These are phyloP conservation scores for Morpho deidamia DNA, from an alignment of 2,888 invertebrate species.

Conservation along the genomic window DNA sequence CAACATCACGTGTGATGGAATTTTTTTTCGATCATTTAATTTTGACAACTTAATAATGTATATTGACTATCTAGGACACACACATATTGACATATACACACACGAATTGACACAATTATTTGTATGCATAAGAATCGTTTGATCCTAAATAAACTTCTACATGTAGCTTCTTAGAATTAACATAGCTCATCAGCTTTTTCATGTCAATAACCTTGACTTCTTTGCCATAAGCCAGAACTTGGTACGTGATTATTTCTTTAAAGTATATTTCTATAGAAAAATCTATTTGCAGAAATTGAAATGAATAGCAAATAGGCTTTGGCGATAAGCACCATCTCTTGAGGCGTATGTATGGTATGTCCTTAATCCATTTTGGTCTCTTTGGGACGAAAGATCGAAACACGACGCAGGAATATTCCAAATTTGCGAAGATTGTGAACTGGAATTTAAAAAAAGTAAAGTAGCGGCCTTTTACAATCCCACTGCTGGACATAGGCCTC, in stretches of 20 bases:
- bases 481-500: no score
- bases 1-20: no score
- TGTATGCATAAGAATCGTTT: no score
- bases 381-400: constrained; percentile 27
- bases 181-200: neutral
- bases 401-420: constrained; percentile 42
- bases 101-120: no score
- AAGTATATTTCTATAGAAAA: constrained; percentile 37
- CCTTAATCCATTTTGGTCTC: neutral
- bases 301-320: constrained; percentile 29
- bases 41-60: no score
- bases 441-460: constrained; percentile 29
- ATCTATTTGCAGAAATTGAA: constrained; percentile 33
- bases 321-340: constrained; percentile 36
- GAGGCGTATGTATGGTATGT: constrained; percentile 29
- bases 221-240: constrained; percentile 32
- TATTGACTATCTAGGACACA: no score
- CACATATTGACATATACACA: no score
- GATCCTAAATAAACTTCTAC: neutral
- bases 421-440: constrained; percentile 34
- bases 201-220: constrained; percentile 26
- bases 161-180: neutral
- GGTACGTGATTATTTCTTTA: constrained; percentile 20
- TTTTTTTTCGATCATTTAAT: no score
- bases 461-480: no score